A percentile compares a stretch with the other conserved stretches of the same genome.
phyloP scores from a whole-genome alignment of 1,140 invertebrate genomes.

The Anoplolepis gracilipes region DNA sequence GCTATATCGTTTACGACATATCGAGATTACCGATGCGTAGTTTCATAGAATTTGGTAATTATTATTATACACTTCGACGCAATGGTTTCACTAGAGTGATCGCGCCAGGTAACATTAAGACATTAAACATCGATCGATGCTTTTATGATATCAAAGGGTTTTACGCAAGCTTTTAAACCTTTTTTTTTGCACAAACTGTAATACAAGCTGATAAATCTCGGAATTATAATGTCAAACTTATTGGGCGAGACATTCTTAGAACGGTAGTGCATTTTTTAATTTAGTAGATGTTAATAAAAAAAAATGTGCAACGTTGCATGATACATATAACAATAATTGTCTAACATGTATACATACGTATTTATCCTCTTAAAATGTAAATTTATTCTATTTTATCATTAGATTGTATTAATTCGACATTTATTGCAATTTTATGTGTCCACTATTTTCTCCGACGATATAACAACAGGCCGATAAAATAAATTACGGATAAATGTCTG shows the following conservation, averaged over 20 bases:
- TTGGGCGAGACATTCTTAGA: neutral
- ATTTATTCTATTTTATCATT: conserved; percentile 24
- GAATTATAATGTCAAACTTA: conserved; percentile 15
- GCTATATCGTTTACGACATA: neutral
- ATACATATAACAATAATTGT: neutral
- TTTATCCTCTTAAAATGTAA: neutral
- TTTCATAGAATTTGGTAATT: neutral
- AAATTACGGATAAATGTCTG: conserved; percentile 40
- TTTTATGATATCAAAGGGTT: neutral
- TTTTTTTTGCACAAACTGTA: neutral
- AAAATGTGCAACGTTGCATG: neutral
- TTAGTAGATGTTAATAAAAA: neutral
- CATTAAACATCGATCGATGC: neutral
- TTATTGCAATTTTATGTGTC: conserved; percentile 38
- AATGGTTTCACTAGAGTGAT: neutral
- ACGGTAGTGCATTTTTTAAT: neutral
- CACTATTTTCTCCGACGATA: neutral
- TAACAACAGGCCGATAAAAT: conserved; percentile 9
- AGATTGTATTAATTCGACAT: conserved; percentile 28
- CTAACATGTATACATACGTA: neutral
- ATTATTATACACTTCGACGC: neutral
- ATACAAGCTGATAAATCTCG: neutral
- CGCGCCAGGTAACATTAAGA: neutral
- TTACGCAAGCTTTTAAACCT: neutral
- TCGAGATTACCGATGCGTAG: neutral